phyloP scores from a whole-genome alignment of 2,113 vertebrate genomes.

The Petromus typicus region DNA sequence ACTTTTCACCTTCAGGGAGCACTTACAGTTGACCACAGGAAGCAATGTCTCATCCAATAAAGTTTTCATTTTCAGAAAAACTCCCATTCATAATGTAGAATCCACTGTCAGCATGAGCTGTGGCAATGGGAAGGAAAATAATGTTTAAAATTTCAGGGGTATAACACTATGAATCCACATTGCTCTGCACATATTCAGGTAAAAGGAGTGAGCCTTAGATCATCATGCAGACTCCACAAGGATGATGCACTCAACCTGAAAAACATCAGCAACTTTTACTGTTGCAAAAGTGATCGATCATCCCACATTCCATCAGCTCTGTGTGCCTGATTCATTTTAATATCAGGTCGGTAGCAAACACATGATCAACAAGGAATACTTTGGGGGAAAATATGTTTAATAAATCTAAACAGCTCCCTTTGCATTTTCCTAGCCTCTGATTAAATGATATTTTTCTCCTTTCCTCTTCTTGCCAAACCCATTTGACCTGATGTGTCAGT shows the following conservation, averaged over 20 bases:
- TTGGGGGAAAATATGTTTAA: not conserved
- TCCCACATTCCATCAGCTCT: not conserved
- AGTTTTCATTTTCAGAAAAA: not conserved
- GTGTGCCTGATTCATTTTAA: not conserved
- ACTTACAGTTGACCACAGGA: not conserved
- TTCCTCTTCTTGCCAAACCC: slow-evolving; percentile 1
- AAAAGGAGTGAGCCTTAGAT: not conserved
- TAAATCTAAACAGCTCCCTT: slow-evolving; percentile 7
- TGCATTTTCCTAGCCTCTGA: slow-evolving; percentile 42
- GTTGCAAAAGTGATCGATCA: not conserved
- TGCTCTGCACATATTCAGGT: not conserved
- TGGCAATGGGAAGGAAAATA: not conserved
- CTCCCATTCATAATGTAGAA: not conserved
- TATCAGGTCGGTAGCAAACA: not conserved
- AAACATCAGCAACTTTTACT: not conserved
- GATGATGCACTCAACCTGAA: not conserved
- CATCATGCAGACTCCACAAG: not conserved
- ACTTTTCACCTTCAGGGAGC: not conserved
- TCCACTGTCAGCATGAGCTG: not conserved
- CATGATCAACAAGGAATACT: not conserved
- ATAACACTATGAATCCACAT: not conserved
- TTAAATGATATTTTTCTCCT: not conserved
- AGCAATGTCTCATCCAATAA: not conserved
- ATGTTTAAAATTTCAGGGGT: not conserved
- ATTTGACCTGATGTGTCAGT: not conserved